Conservation (phyloP, 2,888 invertebrate species). For the Corbicula japonica region DNA sequence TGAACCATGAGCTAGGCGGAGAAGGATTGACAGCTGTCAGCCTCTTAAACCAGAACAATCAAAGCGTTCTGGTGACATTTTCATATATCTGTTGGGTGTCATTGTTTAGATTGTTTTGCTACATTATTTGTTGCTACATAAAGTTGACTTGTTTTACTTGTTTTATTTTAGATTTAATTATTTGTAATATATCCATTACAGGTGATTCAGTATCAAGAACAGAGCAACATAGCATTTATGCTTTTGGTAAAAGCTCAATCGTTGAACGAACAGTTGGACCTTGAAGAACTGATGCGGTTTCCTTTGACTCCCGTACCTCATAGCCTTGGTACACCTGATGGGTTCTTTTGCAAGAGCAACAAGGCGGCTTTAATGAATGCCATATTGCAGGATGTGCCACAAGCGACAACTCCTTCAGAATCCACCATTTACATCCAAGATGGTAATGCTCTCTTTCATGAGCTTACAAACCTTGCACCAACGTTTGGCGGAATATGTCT, state of each 20-base stretch:
- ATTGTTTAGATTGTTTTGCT: too few relatives aligned
- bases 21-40: too few relatives aligned
- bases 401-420: not conserved
- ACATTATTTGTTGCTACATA: too few relatives aligned
- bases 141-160: too few relatives aligned
- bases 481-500: too few relatives aligned
- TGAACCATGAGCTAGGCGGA: too few relatives aligned
- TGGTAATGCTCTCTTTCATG: constrained; percentile 48
- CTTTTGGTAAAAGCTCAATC: constrained; percentile 29
- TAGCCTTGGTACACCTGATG: constrained; percentile 35
- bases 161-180: too few relatives aligned
- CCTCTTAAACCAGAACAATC: too few relatives aligned
- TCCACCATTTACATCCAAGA: constrained; percentile 19
- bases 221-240: constrained; percentile 46
- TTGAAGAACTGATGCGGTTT: constrained; percentile 13
- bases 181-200: too few relatives aligned
- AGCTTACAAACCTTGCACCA: too few relatives aligned
- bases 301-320: constrained; percentile 33
- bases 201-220: constrained; percentile 58
- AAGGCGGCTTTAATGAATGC: constrained; percentile 14
- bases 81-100: too few relatives aligned
- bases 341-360: constrained; percentile 28
- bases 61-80: too few relatives aligned
- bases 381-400: constrained; percentile 4
- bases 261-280: constrained; percentile 12